These are phyloP conservation scores for Eupithecia centaureata DNA, from an alignment of 2,888 invertebrate genomes.

Conservation along the genomic window DNA sequence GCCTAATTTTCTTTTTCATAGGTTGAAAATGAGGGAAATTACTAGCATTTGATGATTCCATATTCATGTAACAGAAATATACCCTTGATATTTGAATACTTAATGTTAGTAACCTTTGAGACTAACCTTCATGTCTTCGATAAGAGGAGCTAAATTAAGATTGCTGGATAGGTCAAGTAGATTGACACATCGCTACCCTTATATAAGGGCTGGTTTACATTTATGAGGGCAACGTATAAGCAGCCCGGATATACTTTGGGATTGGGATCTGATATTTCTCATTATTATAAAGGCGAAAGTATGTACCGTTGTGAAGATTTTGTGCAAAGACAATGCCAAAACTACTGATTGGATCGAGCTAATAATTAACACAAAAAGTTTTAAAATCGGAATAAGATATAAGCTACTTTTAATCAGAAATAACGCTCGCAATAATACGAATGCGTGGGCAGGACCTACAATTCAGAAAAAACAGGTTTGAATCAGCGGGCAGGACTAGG, in stretches of 20 bases:
- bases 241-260: background rate
- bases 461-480: too few relatives aligned
- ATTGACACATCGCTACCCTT: constrained; percentile 1
- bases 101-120: background rate
- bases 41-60: background rate
- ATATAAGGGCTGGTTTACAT: background rate
- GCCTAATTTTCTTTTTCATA: too few relatives aligned
- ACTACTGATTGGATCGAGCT: background rate
- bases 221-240: too few relatives aligned
- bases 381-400: background rate
- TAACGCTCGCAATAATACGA: too few relatives aligned
- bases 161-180: background rate
- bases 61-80: background rate
- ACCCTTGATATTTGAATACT: background rate
- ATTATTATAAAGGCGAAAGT: background rate
- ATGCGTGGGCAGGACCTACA: too few relatives aligned
- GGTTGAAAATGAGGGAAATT: too few relatives aligned
- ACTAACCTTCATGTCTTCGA: background rate
- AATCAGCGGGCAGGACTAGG: too few relatives aligned
- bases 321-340: too few relatives aligned
- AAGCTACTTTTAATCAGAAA: too few relatives aligned
- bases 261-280: background rate
- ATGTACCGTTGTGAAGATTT: background rate
- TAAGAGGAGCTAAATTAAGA: background rate
- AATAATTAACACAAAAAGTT: background rate